These are phyloP conservation scores for Drosophila suzukii DNA, from an alignment of 1,140 invertebrate species.

Conservation along the genomic window DNA sequence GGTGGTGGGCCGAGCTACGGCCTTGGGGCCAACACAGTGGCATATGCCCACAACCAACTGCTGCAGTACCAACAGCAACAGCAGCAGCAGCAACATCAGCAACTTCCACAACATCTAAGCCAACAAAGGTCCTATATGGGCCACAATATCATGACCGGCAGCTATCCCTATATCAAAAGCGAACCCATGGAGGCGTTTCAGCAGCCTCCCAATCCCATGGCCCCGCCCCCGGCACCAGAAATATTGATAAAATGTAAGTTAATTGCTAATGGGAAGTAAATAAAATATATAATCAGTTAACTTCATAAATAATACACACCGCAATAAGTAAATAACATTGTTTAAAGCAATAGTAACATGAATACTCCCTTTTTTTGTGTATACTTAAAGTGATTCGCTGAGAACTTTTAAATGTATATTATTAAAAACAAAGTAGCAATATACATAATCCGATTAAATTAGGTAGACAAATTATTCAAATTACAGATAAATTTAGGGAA, in stretches of 20 bases:
- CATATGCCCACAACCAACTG: constrained; percentile 77
- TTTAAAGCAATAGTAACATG: background rate
- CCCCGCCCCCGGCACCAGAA: constrained; percentile 68
- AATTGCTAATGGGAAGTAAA: no score
- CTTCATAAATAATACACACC: no score
- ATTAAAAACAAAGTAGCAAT: background rate
- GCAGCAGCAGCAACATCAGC: constrained; percentile 41
- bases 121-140: constrained; percentile 64
- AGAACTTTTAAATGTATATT: background rate
- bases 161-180: constrained; percentile 73
- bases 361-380: background rate
- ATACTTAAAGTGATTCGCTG: background rate
- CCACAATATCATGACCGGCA: constrained; percentile 55
- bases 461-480: no score
- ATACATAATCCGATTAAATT: no score
- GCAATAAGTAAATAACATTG: no score
- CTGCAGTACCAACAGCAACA: constrained; percentile 74
- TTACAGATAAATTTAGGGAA: no score
- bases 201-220: constrained; percentile 57
- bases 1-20: constrained; percentile 54
- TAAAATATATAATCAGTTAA: no score
- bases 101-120: constrained; percentile 36
- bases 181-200: constrained; percentile 57
- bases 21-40: constrained; percentile 73
- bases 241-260: constrained; percentile 74